phyloP scores from a whole-genome alignment of 2,113 vertebrate species.

The Phalacrocorax pelagicus region DNA sequence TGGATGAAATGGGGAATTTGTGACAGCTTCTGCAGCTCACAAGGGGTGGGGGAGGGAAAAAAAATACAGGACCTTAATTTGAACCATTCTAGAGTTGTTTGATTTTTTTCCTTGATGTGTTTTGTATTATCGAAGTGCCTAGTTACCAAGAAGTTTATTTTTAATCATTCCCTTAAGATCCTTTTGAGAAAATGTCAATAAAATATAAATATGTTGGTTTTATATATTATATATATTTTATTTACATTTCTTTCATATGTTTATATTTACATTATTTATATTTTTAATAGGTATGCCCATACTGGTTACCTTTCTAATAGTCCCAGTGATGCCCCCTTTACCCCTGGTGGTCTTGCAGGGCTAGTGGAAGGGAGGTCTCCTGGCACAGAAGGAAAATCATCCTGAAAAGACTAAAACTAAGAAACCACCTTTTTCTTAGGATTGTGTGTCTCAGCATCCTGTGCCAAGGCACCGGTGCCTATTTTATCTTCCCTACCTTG shows the following conservation, averaged over 20 bases:
- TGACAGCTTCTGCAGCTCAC: background rate
- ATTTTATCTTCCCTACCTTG: background rate
- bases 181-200: background rate
- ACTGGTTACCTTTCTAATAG: background rate
- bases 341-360: background rate
- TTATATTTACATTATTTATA: no score
- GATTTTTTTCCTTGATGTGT: background rate
- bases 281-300: background rate
- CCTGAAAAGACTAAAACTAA: background rate
- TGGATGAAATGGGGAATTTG: background rate
- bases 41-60: background rate
- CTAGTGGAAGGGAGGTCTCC: background rate
- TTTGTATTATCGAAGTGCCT: background rate
- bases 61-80: background rate
- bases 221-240: background rate
- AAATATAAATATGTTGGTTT: background rate
- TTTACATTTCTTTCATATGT: background rate
- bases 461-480: fast-evolving
- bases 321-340: background rate
- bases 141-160: background rate
- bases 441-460: no score
- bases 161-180: background rate
- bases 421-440: background rate
- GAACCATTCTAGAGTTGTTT: background rate
- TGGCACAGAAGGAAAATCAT: background rate